Evolutionary conservation across 37 sponge, comb jelly and placozoan genomes (phyloP).

Genomic region (Ianthella basta): DNA sequence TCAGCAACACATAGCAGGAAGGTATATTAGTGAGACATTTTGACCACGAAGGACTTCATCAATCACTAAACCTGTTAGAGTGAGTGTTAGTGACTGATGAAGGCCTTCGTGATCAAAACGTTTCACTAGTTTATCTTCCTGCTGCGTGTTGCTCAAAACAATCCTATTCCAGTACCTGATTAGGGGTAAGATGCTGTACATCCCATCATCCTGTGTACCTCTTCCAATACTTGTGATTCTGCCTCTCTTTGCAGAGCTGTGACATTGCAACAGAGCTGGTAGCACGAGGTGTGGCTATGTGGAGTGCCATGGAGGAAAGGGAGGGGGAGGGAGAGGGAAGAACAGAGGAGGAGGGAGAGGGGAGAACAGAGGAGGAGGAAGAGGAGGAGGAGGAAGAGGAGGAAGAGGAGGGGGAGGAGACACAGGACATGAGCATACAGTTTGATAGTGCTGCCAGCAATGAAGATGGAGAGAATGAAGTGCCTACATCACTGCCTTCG

Average conservation of each 20-base stretch:
- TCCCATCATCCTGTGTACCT: too few relatives aligned
- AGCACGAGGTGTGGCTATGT: not conserved
- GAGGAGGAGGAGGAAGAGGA: not conserved
- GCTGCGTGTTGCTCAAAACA: too few relatives aligned
- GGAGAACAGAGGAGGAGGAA: not conserved
- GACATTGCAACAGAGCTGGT: conserved; percentile 5
- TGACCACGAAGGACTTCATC: too few relatives aligned
- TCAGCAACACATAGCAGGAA: too few relatives aligned
- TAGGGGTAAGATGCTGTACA: too few relatives aligned
- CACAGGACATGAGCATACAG: not conserved
- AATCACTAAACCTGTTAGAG: too few relatives aligned
- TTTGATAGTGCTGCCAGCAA: not conserved
- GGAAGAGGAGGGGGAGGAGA: not conserved
- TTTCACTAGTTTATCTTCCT: too few relatives aligned
- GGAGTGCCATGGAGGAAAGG: not conserved
- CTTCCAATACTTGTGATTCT: not conserved
- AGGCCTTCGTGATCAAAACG: too few relatives aligned
- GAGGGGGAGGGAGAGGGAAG: not conserved
- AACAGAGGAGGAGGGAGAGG: not conserved
- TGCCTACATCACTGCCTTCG: too few relatives aligned
- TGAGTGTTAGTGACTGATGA: too few relatives aligned
- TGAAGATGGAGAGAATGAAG: not conserved
- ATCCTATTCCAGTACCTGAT: too few relatives aligned
- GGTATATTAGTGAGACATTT: too few relatives aligned
- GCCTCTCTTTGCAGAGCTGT: not conserved